Percentiles rank a stretch among this genome's conserved stretches.
Conservation (phyloP, 2,113 vertebrate genomes). For the Peromyscus californicus region DNA sequence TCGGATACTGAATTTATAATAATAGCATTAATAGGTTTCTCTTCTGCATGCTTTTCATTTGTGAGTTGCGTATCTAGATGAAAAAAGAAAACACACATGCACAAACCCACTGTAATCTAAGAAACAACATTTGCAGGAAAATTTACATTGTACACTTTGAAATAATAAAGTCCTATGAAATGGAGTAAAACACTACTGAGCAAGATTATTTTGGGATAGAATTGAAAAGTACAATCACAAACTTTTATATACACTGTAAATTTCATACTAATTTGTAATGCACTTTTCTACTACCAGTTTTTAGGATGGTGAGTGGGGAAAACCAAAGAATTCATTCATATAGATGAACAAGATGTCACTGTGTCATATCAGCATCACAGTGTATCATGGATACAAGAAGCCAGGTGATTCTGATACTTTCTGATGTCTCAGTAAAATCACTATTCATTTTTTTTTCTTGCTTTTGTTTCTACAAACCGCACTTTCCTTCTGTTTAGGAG, state of each 20-base stretch:
- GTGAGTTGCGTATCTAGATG: constrained; percentile 87
- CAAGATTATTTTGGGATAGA: constrained; percentile 20
- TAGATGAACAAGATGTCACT: not conserved
- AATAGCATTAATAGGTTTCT: constrained; percentile 87
- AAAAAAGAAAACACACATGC: constrained; percentile 70
- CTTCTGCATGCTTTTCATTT: constrained; percentile 87
- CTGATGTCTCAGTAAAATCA: not conserved
- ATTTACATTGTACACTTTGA: constrained; percentile 22
- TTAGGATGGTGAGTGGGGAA: not conserved
- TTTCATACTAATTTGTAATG: constrained; percentile 17
- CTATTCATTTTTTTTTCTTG: not conserved
- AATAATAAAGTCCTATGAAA: constrained; percentile 33
- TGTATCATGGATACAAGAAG: not conserved
- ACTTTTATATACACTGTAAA: not conserved
- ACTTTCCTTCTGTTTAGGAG: constrained; percentile 3
- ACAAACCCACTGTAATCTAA: constrained; percentile 69
- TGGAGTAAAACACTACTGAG: not conserved
- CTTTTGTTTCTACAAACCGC: not conserved
- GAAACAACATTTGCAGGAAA: constrained; percentile 75
- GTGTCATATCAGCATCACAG: too few species aligned
- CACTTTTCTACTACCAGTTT: not conserved
- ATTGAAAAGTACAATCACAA: not conserved
- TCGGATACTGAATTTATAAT: constrained; percentile 88
- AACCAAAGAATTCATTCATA: constrained; percentile 2
- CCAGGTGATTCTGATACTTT: not conserved